Evolutionary conservation across 1,140 invertebrate species (phyloP), one percentile per base, ranked within the genome.

Genomic region (Drosophila parvula): DNA sequence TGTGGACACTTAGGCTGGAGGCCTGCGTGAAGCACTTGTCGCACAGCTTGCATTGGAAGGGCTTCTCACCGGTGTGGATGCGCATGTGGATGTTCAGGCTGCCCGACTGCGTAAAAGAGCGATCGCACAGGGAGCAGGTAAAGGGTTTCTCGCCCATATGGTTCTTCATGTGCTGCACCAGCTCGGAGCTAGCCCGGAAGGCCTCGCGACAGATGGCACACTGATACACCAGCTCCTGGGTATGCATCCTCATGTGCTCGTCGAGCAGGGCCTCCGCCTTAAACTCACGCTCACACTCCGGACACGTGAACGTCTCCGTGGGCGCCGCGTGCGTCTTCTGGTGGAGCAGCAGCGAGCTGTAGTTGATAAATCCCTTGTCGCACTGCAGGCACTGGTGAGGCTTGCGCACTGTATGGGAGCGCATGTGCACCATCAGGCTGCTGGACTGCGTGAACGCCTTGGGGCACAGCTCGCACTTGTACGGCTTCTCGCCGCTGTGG

Each of bases 61-160:
- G 91, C 44, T 91, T 90, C 36, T 93, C 92, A 7, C 95, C 93
- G 2, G 93, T 92, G 79, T 97, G 96, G 28, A 95, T 95, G 40
- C 95, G 94, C 93, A 97, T 95, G 83, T 98, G 98, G 36, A 97
- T 94, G 43, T 95, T 97, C 92, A 94, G 74, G 9, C 93, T 93
- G 32, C 94, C 94, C 75, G 94, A 95, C 93, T 95, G 94, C 59
- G 95, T 95, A 91, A 95, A 95, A 77, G 94, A 95, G 92, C 95
- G 95, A 92, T 94, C 94, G 92, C 95, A 95, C 80, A 95, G 92
- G 81, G 93, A 94, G 92, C 95, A 95, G 81, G 94, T 93, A 92
- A 95, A 95, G 0, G 92, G 92, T 57, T 92, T 92, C 56, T 93
- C 93, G 16, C 92, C 92, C 63, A 92, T 90, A 71, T 95, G 94